Evolutionary conservation across 2,113 vertebrate genomes (phyloP).

Genomic region (Cariama cristata): DNA sequence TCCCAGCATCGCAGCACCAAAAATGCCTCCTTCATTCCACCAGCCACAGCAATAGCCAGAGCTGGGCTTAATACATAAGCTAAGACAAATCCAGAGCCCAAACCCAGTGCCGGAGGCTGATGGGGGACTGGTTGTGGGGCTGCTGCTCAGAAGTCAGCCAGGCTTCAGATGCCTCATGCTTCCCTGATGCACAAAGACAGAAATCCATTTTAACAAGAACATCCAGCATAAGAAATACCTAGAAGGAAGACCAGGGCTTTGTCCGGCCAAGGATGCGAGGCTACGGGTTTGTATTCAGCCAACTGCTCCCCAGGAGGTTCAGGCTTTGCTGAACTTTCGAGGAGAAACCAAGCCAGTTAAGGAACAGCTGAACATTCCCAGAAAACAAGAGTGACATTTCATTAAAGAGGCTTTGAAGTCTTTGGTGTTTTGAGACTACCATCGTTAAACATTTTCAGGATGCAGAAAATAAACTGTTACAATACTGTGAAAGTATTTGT

Average conservation of each 20-base stretch:
- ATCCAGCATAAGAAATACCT: fast-evolving
- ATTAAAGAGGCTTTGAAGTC: not conserved
- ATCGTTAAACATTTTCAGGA: not conserved
- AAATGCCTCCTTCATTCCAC: not conserved
- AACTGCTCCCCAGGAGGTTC: not conserved
- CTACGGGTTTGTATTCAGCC: not conserved
- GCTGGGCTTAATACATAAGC: not conserved
- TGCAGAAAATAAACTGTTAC: not conserved
- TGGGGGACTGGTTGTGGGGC: not conserved
- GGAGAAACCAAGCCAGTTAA: not conserved
- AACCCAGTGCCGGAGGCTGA: not conserved
- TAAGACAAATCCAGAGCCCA: too few relatives aligned
- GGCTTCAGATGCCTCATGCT: not conserved
- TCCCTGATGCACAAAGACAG: fast-evolving
- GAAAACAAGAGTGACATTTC: not conserved
- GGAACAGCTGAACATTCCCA: not conserved
- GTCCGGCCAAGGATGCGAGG: not conserved
- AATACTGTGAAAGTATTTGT: not conserved
- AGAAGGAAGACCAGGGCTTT: not conserved
- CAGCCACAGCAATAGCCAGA: not conserved
- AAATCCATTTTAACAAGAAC: not conserved
- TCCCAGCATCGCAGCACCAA: too few relatives aligned
- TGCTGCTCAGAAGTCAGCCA: not conserved
- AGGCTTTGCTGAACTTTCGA: not conserved
- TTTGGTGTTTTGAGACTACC: not conserved